Percentiles rank a stretch among this genome's conserved stretches.
These are phyloP conservation scores for Tilapia sparmanii DNA, from an alignment of 2,113 vertebrate genomes.

Conservation along the genomic window DNA sequence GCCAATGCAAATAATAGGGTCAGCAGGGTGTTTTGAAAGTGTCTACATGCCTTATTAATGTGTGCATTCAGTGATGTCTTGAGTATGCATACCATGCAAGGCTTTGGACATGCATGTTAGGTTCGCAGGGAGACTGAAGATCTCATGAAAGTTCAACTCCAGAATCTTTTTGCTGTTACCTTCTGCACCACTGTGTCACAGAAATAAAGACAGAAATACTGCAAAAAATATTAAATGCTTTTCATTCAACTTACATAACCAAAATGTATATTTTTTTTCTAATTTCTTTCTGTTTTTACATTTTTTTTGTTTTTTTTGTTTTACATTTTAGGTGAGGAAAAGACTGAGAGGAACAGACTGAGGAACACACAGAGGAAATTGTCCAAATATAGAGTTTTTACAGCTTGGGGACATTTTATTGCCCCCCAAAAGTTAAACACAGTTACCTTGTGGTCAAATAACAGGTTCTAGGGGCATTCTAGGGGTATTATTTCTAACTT, in stretches of 20 bases:
- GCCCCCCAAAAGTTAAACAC: neutral
- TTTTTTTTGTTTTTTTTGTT: neutral
- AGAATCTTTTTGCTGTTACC: neutral
- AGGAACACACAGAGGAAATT: neutral
- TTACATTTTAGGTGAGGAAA: neutral
- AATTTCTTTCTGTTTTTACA: neutral
- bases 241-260: neutral
- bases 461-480: neutral
- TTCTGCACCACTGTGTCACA: accelerated
- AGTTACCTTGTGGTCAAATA: neutral
- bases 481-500: neutral
- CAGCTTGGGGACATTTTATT: neutral
- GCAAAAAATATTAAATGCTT: neutral
- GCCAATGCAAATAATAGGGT: accelerated
- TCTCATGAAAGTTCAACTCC: neutral
- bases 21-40: too few relatives aligned
- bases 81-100: neutral
- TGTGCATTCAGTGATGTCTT: neutral
- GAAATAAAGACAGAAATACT: neutral
- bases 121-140: neutral
- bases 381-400: neutral
- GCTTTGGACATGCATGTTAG: neutral
- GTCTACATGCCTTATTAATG: neutral
- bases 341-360: neutral
- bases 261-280: neutral